Evolutionary conservation across 2,113 vertebrate species (phyloP).

Genomic region (Argyrosomus japonicus): DNA sequence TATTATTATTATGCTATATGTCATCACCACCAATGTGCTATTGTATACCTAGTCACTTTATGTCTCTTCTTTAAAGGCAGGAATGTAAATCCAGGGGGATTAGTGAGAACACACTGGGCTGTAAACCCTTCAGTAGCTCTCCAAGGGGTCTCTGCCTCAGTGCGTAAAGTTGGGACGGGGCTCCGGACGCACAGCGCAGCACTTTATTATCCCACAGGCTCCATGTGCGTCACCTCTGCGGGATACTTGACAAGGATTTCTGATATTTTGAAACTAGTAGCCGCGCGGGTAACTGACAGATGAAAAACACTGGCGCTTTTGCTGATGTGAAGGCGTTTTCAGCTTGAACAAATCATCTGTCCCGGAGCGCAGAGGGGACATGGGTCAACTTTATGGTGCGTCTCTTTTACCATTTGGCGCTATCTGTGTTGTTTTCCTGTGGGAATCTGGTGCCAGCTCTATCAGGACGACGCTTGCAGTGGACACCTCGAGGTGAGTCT

Average conservation of each 20-base stretch:
- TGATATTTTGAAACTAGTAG: slow-evolving; percentile 16
- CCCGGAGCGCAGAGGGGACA: slow-evolving; percentile 70
- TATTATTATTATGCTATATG: background rate
- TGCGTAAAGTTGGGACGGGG: slow-evolving; percentile 70
- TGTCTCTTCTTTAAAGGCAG: slow-evolving; percentile 66
- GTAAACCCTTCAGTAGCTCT: slow-evolving; percentile 69
- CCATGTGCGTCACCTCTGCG: slow-evolving; percentile 62
- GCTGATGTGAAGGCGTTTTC: slow-evolving; percentile 48
- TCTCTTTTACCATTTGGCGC: slow-evolving; percentile 74
- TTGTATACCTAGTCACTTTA: slow-evolving; percentile 3
- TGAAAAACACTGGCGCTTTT: slow-evolving; percentile 36
- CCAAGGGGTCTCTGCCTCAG: slow-evolving; percentile 71
- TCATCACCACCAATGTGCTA: background rate
- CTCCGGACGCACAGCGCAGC: slow-evolving; percentile 54
- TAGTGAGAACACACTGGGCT: slow-evolving; percentile 66
- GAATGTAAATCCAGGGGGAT: slow-evolving; percentile 81
- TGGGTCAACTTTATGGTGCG: slow-evolving; percentile 78
- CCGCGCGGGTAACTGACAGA: slow-evolving; percentile 43
- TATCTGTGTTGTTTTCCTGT: slow-evolving; percentile 73
- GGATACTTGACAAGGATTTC: slow-evolving; percentile 52
- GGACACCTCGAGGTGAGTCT: slow-evolving; percentile 78
- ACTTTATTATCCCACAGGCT: slow-evolving; percentile 35
- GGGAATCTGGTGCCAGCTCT: slow-evolving; percentile 75
- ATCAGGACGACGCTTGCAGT: slow-evolving; percentile 73
- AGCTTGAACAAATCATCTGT: slow-evolving; percentile 33